Evolutionary conservation across 2,797 vertebrate species (phyloP).

Genomic region (Scolopax bukidnonensis): DNA sequence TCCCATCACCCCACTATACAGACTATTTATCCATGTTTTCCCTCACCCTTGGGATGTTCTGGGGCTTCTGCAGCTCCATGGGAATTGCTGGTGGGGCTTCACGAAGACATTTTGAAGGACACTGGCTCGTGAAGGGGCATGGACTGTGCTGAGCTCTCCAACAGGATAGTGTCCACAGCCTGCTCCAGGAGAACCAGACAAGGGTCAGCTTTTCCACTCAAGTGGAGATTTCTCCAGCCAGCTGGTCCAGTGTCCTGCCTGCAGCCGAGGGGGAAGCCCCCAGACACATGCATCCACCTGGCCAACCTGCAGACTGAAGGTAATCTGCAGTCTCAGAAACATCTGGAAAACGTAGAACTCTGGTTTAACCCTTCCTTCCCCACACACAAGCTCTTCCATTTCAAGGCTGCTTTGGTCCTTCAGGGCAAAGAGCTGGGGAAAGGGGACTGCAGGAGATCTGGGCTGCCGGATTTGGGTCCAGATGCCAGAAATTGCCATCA

Average conservation of each 20-base stretch:
- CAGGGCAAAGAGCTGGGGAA: not conserved
- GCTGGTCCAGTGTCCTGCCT: not conserved
- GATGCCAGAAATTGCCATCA: accelerated
- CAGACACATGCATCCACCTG: not conserved
- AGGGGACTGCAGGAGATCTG: not conserved
- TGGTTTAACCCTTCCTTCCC: not conserved
- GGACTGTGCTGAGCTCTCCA: not conserved
- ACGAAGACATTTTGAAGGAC: not conserved
- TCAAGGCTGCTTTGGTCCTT: not conserved
- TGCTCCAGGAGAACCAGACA: not conserved
- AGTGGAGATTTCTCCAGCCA: not conserved
- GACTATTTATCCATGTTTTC: not conserved
- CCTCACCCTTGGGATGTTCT: not conserved
- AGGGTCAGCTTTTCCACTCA: not conserved
- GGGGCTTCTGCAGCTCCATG: not conserved
- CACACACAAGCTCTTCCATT: not conserved
- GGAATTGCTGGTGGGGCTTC: not conserved
- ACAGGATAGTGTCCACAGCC: not conserved
- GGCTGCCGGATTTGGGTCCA: not conserved
- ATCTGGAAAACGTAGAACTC: not conserved
- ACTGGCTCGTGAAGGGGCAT: accelerated
- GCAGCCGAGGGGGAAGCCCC: not conserved
- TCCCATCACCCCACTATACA: not conserved
- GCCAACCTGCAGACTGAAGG: not conserved
- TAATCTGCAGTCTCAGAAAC: not conserved